Evolutionary conservation across 2,113 vertebrate genomes (phyloP).

Genomic region (Eonycteris spelaea): DNA sequence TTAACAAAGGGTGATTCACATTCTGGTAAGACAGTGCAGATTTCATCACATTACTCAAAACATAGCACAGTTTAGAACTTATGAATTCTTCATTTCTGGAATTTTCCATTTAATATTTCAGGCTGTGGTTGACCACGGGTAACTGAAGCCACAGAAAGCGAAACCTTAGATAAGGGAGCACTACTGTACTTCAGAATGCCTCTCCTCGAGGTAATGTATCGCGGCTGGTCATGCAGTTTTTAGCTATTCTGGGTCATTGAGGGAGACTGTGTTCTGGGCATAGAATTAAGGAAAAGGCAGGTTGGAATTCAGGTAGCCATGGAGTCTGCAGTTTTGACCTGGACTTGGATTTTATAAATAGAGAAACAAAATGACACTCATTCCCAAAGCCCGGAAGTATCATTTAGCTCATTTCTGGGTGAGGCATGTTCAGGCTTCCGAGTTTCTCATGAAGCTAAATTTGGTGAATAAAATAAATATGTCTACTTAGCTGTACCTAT

Average conservation of each 20-base stretch:
- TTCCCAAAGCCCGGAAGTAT: too few species aligned
- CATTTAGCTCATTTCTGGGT: background rate
- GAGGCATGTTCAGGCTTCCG: background rate
- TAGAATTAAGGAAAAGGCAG: background rate
- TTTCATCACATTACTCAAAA: background rate
- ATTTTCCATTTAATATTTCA: background rate
- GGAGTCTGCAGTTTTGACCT: background rate
- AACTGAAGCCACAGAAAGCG: background rate
- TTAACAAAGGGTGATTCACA: background rate
- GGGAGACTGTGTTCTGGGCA: background rate
- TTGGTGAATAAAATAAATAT: background rate
- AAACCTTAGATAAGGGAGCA: background rate
- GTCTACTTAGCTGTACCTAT: background rate
- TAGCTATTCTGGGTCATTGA: background rate
- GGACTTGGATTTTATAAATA: background rate
- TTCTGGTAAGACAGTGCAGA: background rate
- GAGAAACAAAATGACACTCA: background rate
- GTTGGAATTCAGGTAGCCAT: background rate
- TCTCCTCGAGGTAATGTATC: background rate
- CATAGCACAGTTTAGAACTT: background rate
- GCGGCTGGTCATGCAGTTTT: background rate
- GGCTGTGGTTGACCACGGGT: background rate
- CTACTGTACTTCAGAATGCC: background rate
- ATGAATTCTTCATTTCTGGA: background rate
- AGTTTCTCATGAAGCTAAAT: background rate